Base-by-base conservation (phyloP, 2,113 vertebrate genomes). In the Bagarius yarrelli region DNA sequence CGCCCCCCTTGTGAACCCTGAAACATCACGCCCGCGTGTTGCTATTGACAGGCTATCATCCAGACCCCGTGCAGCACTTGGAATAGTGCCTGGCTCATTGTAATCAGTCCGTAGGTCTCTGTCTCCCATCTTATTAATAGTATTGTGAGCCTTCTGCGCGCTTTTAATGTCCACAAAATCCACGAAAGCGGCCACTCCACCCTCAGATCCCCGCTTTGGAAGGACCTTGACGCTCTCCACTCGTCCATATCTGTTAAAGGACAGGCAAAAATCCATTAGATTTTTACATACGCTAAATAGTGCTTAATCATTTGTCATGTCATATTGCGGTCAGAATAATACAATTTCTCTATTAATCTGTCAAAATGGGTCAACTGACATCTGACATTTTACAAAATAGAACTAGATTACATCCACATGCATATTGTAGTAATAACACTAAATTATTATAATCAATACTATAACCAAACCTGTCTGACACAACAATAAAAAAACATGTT, bases 131-230 rank as follows among this genome's bases (percentile, higher is more conserved):
- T 99, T 98, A 94, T 99, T 99, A 94, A 98, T 94, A 70, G 97
- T 96, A 93, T 99, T 98, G 93, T 99, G 98, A 89, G 98, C 98
- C 91, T 99, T 99, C 93, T 99, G 98, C 21, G 98, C 98, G 92
- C 98, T 99, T 94, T 99, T 99, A 92, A 99, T 99, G 95, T 99
- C 98, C 97, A 99, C 97, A 96, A 99, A 99, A 97, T 99, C 98
- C 97, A 99, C 98, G 95, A 99, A 99, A n/a, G 98, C 98, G 84
- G 98, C 98, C 91, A 99, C 97, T 86, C 97, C 97, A 40, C 98
- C 97, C 91, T 99, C 97, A 55, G 97, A 98, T 87, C 98, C 97
- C 88, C 98, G 94, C 90, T 98, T 99, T 78, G 96, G 97, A 89
- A 99, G 96, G 84, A 99, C 97, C 93, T 99, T 98, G 93, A 99